These are phyloP conservation scores for Enteromius treurensis DNA, from an alignment of 2,797 vertebrate species.

Conservation along the genomic window DNA sequence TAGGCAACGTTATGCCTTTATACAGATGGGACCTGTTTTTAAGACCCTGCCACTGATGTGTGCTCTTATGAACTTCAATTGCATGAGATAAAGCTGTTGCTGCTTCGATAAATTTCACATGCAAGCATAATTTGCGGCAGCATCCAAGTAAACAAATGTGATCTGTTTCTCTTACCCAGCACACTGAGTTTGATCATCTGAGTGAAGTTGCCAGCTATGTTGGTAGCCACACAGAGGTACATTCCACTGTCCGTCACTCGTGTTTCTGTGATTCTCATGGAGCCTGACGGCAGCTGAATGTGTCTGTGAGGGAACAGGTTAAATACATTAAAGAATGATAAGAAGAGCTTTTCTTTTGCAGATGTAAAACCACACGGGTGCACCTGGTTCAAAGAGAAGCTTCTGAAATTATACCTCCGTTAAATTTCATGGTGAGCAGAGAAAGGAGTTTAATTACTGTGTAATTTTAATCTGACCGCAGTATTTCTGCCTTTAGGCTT, in stretches of 20 bases:
- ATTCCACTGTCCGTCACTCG: constrained; percentile 88
- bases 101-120: constrained; percentile 4
- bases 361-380: constrained; percentile 62
- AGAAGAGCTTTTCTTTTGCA: constrained; percentile 14
- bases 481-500: constrained; percentile 44
- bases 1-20: not conserved
- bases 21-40: constrained; percentile 2
- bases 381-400: constrained; percentile 30
- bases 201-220: constrained; percentile 94
- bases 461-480: constrained; percentile 67
- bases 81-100: not conserved
- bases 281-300: constrained; percentile 88
- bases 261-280: constrained; percentile 88
- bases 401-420: constrained; percentile 61
- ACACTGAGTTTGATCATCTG: constrained; percentile 84
- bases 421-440: constrained; percentile 64
- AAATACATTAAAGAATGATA: not conserved
- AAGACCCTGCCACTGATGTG: not conserved
- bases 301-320: constrained; percentile 79
- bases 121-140: not conserved
- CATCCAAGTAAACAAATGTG: not conserved
- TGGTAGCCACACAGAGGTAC: constrained; percentile 92
- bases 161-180: constrained; percentile 78
- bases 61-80: constrained; percentile 14
- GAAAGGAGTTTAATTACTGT: constrained; percentile 67